A percentile compares a stretch with the other conserved stretches of the same genome.
Conservation (phyloP, 1,140 invertebrate genomes). For the Trichonephila clavata region DNA sequence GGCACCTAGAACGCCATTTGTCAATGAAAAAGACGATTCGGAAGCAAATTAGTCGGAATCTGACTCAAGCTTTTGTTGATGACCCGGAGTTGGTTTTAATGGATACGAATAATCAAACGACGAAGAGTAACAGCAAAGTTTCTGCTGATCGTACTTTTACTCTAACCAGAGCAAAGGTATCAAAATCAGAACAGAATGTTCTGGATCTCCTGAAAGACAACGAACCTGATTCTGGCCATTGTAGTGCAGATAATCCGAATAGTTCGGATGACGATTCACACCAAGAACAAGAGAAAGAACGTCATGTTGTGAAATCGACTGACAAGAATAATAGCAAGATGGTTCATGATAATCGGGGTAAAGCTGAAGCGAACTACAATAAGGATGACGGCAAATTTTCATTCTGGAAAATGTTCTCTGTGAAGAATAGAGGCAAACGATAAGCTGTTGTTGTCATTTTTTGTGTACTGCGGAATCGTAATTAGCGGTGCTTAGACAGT, state of each 20-base stretch:
- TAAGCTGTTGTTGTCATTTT: conserved; percentile 13
- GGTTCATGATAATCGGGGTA: not conserved
- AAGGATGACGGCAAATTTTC: conserved; percentile 67
- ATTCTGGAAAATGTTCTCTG: conserved; percentile 75
- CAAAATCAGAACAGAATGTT: conserved; percentile 85
- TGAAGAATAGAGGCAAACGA: conserved; percentile 65
- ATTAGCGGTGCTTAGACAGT: conserved; percentile 41
- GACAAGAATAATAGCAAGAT: not conserved
- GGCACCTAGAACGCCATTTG: conserved; percentile 89
- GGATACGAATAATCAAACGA: conserved; percentile 82
- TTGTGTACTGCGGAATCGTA: not conserved
- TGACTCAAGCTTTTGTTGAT: conserved; percentile 87
- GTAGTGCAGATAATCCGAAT: conserved; percentile 69
- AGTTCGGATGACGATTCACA: conserved; percentile 65
- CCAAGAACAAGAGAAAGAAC: conserved; percentile 30
- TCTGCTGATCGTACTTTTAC: conserved; percentile 26
- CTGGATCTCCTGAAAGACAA: conserved; percentile 85
- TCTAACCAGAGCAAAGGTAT: conserved; percentile 79
- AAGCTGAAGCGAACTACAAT: not conserved
- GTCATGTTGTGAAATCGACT: conserved; percentile 5
- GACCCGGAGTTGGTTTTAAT: conserved; percentile 86
- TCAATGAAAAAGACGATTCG: conserved; percentile 93
- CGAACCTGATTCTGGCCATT: conserved; percentile 73
- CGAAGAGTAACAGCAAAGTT: conserved; percentile 79
- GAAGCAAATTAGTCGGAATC: conserved; percentile 91